Evolutionary conservation across 2,113 vertebrate genomes (phyloP), one percentile per base, ranked within the genome.

Genomic region (Cryptotis parvus): DNA sequence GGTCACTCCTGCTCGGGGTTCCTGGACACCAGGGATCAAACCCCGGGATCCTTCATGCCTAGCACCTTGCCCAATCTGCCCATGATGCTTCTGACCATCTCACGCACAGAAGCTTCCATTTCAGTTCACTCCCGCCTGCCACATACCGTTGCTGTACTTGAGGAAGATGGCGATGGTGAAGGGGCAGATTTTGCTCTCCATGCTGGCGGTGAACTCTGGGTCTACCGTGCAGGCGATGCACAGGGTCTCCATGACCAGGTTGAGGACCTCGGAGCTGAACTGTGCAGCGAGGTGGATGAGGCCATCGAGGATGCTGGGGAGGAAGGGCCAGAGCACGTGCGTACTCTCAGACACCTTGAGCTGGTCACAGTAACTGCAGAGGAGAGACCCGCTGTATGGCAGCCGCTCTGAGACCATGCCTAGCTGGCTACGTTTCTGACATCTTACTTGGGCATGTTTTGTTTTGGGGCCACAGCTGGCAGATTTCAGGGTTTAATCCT

Each of bases 91-190:
- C 52, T 58, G 65, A 52, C 39, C 69, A 35, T 4, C 7, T 72
- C 61, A 73, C 1, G 7, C 3, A 68, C 33, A 39, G 39, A 73
- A n/a, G 52, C 27, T 27, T 66, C 52, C 39, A 66, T 4, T 33
- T 55, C 43, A 37, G 45, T 26, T 82, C 26, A 72, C 15, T 35
- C 74, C 58, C 3, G 43, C 55, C 55, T 4, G 18, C 37, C 1
- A 33, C 98, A 0, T 98, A 99, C 99, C 99, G 0, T 99, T 99
- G 94, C 99, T 99, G 97, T 99, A 99, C 95, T 99, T 99, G 3
- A 99, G 98, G 95, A 99, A 99, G 91, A 99, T 99, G 31, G 99
- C 99, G 27, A 99, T 99, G 58, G 99, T 99, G 97, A 99, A 99
- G 58, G 99, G 99, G 95, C 99, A 99, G 97, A 99, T 99, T 97